phyloP scores from a whole-genome alignment of 2,888 invertebrate species.

The Drosophila birchii region DNA sequence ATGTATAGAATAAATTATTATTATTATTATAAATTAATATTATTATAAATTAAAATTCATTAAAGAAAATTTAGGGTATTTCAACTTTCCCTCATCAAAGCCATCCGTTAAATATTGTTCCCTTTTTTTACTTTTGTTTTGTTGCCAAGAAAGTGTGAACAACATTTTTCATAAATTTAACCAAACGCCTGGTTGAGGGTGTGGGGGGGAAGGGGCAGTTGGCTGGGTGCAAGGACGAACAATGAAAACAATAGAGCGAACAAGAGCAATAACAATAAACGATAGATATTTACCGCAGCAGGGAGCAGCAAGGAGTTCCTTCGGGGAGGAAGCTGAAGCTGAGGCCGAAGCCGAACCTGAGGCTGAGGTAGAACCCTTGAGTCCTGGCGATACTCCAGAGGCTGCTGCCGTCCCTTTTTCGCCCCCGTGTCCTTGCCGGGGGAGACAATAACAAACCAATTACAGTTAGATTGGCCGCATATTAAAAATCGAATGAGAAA shows the following conservation, averaged over 20 bases:
- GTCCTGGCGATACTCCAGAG: conserved; percentile 46
- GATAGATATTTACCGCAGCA: conserved; percentile 82
- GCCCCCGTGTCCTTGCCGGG: conserved; percentile 36
- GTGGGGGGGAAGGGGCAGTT: background rate
- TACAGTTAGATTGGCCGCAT: conserved; percentile 85
- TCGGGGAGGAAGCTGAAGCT: background rate
- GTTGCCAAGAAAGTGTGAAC: conserved; percentile 78
- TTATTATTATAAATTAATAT: no score
- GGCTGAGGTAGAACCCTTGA: conserved; percentile 20
- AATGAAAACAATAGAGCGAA: conserved; percentile 72
- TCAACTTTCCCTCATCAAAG: background rate
- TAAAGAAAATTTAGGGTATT: background rate
- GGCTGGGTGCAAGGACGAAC: conserved; percentile 42
- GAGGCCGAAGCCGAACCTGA: background rate
- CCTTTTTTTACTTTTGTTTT: conserved; percentile 13
- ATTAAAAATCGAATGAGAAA: conserved; percentile 85
- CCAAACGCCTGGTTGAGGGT: conserved; percentile 17
- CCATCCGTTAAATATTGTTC: no score
- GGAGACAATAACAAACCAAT: conserved; percentile 84
- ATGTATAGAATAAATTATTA: background rate
- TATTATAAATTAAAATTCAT: background rate
- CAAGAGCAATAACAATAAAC: conserved; percentile 75
- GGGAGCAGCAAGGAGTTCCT: conserved; percentile 30
- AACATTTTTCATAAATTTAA: conserved; percentile 83
- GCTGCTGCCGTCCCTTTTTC: conserved; percentile 53